Conservation (phyloP, 2,113 vertebrate genomes). For the Calyptomena viridis region DNA sequence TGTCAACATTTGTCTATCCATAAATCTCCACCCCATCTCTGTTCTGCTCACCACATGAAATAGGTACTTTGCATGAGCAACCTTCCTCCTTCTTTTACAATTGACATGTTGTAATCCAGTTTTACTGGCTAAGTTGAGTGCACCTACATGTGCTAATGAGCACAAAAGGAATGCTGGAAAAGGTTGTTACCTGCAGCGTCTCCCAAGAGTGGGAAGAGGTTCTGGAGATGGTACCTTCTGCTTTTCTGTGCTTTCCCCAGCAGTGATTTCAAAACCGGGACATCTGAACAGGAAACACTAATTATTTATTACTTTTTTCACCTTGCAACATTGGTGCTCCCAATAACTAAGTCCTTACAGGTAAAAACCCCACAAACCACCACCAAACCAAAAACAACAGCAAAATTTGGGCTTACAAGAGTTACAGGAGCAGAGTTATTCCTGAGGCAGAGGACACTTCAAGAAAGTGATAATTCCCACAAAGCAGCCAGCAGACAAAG, state of each 20-base stretch:
- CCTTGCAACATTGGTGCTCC: neutral
- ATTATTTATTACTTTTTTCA: neutral
- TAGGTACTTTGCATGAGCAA: neutral
- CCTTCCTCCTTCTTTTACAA: neutral
- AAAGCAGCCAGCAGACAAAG: neutral
- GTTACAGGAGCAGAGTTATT: neutral
- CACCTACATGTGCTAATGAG: neutral
- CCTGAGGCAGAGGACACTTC: neutral
- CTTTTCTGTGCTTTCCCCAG: neutral
- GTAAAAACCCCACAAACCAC: neutral
- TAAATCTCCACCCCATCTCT: neutral
- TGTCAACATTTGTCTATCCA: neutral
- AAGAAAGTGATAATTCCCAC: neutral
- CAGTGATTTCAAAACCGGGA: neutral
- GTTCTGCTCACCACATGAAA: slow-evolving; percentile 9
- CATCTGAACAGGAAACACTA: neutral
- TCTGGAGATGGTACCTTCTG: neutral
- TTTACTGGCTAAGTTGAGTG: slow-evolving; percentile 15
- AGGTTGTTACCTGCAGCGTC: neutral
- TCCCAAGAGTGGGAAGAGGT: neutral
- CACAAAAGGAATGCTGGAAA: neutral
- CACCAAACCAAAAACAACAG: neutral
- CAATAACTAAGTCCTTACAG: neutral
- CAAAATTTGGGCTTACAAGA: neutral
- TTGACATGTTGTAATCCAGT: neutral